phyloP scores from a whole-genome alignment of 2,797 vertebrate genomes.

The Pogoniulus pusillus region DNA sequence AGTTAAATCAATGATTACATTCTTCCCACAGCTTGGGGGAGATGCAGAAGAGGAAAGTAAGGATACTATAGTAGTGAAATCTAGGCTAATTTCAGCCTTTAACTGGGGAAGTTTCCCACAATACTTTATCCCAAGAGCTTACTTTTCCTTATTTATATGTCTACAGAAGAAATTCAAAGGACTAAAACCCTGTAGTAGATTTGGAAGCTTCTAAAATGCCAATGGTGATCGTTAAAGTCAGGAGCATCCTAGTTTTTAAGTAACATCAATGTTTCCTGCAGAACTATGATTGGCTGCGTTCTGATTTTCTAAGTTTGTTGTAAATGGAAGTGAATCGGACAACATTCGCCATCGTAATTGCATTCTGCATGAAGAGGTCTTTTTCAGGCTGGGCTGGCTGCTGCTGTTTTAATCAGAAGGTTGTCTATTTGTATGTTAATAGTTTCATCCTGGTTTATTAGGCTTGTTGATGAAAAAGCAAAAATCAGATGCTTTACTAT shows the following conservation, averaged over 20 bases:
- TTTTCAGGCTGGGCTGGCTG: constrained; percentile 63
- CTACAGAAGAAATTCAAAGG: neutral
- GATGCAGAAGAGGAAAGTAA: neutral
- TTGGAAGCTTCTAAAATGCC: neutral
- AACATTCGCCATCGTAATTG: constrained; percentile 62
- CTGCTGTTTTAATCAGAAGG: constrained; percentile 78
- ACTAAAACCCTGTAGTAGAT: neutral
- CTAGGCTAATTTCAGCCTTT: neutral
- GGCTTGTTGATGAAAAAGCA: constrained; percentile 75
- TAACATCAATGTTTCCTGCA: constrained; percentile 1
- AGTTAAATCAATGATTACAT: neutral
- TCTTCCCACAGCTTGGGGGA: neutral
- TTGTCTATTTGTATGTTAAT: constrained; percentile 83
- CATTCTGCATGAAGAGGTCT: constrained; percentile 65
- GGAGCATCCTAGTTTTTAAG: neutral
- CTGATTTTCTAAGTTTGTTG: constrained; percentile 66
- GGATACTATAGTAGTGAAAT: neutral
- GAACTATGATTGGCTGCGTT: constrained; percentile 55
- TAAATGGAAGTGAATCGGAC: constrained; percentile 57
- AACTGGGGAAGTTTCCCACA: neutral
- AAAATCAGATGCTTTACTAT: constrained; percentile 75
- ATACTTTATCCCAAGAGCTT: neutral
- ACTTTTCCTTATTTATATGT: neutral
- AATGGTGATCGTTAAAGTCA: constrained; percentile 5
- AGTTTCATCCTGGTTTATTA: constrained; percentile 77